phyloP scores from a whole-genome alignment of 37 sponge, comb jelly and placozoan species.

The Chondrilla cf. caribensis region DNA sequence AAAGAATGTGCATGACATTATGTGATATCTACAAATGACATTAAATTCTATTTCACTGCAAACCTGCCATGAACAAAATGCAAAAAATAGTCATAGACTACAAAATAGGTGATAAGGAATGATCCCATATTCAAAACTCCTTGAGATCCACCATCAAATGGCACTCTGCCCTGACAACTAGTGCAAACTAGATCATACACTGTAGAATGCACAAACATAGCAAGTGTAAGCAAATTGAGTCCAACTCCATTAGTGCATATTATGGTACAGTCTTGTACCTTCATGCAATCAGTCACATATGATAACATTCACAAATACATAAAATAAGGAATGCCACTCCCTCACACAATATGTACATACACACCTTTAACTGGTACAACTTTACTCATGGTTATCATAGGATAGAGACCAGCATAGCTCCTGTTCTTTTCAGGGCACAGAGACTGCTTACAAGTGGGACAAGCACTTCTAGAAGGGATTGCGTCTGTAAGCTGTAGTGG shows the following conservation, averaged over 20 bases:
- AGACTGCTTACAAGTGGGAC: neutral
- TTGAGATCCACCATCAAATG: neutral
- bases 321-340: neutral
- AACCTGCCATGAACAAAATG: conserved; percentile 18
- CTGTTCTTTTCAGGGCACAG: neutral
- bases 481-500: neutral
- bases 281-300: no score
- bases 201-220: neutral
- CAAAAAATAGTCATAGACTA: neutral
- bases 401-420: neutral
- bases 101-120: neutral
- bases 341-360: neutral
- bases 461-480: neutral
- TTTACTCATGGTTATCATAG: neutral
- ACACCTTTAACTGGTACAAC: neutral
- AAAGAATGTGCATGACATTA: no score
- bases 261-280: no score
- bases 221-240: neutral
- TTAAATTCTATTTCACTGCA: no score
- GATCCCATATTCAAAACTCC: neutral
- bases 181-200: neutral
- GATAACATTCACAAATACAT: neutral
- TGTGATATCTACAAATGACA: no score
- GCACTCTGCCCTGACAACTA: neutral
- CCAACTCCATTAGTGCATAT: no score